Conservation (phyloP, 2,888 invertebrate species). For the Synanthedon tipuliformis region DNA sequence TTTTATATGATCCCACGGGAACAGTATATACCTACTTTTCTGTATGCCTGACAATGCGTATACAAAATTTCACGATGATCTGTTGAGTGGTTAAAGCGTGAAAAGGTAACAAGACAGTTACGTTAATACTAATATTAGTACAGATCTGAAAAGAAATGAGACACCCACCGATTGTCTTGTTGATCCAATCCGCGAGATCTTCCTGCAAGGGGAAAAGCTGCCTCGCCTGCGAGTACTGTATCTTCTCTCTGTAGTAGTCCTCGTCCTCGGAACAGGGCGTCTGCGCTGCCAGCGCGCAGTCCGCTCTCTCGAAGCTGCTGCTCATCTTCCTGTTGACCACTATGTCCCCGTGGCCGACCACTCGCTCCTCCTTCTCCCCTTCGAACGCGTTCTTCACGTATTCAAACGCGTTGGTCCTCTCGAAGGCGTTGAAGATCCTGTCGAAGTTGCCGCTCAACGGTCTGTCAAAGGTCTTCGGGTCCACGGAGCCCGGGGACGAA, state of each 20-base stretch:
- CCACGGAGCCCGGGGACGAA: constrained; percentile 54
- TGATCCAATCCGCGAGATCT: constrained; percentile 90
- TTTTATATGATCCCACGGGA: no score
- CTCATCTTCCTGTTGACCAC: constrained; percentile 59
- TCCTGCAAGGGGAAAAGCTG: constrained; percentile 86
- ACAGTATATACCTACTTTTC: not conserved
- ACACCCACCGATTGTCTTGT: constrained; percentile 81
- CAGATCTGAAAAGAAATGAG: constrained; percentile 11
- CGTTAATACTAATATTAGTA: not conserved
- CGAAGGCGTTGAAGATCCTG: constrained; percentile 64
- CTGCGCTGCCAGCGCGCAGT: constrained; percentile 64
- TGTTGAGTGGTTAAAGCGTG: constrained; percentile 1
- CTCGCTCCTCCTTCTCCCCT: constrained; percentile 32
- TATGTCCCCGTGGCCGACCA: constrained; percentile 48
- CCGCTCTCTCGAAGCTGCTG: constrained; percentile 59
- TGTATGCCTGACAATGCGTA: no score
- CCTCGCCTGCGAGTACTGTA: constrained; percentile 80
- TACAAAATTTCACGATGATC: no score
- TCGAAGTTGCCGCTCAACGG: constrained; percentile 62
- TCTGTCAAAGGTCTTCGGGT: constrained; percentile 45
- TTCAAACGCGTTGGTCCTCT: constrained; percentile 63
- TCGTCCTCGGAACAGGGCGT: constrained; percentile 70
- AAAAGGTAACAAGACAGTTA: not conserved
- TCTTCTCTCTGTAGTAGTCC: constrained; percentile 78
- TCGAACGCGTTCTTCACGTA: constrained; percentile 39